A percentile compares a stretch with the other conserved stretches of the same genome.
Evolutionary conservation across 2,888 invertebrate genomes (phyloP).

Genomic region (Rosalia funebris): DNA sequence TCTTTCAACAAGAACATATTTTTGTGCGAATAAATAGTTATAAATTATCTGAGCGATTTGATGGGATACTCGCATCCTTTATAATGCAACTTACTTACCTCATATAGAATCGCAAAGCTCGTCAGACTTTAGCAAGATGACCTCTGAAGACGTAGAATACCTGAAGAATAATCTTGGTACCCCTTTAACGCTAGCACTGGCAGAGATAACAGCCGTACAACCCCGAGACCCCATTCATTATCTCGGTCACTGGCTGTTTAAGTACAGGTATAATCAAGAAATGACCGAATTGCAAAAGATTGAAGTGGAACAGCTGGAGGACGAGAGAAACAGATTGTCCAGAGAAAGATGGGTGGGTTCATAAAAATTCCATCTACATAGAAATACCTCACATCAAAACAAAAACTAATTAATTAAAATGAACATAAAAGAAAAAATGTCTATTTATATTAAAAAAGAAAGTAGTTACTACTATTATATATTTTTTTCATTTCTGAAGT

Average conservation of each 20-base stretch:
- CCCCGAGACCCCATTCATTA: slow-evolving; percentile 66
- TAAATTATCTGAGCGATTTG: too few species aligned
- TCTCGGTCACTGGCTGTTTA: slow-evolving; percentile 65
- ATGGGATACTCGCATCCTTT: too few species aligned
- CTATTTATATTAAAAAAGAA: background rate
- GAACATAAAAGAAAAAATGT: background rate
- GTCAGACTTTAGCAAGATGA: slow-evolving; percentile 44
- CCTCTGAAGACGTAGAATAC: slow-evolving; percentile 58
- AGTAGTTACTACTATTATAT: background rate
- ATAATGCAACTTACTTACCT: too few species aligned
- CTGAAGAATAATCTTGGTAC: slow-evolving; percentile 58
- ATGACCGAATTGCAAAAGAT: slow-evolving; percentile 52
- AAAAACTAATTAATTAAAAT: background rate
- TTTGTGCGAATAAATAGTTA: too few species aligned
- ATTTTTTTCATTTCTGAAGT: slow-evolving; percentile 10
- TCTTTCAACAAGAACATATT: too few species aligned
- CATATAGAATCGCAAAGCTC: slow-evolving; percentile 11
- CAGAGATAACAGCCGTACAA: slow-evolving; percentile 63
- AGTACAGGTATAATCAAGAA: slow-evolving; percentile 65
- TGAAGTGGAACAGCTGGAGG: slow-evolving; percentile 56
- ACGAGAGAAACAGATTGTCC: slow-evolving; percentile 56
- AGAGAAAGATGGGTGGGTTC: slow-evolving; percentile 57
- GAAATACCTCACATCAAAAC: background rate
- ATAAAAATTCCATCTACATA: too few species aligned
- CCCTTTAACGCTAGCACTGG: slow-evolving; percentile 62